Conservation (phyloP, 2,888 invertebrate genomes). For the Epinotia bilunana region DNA sequence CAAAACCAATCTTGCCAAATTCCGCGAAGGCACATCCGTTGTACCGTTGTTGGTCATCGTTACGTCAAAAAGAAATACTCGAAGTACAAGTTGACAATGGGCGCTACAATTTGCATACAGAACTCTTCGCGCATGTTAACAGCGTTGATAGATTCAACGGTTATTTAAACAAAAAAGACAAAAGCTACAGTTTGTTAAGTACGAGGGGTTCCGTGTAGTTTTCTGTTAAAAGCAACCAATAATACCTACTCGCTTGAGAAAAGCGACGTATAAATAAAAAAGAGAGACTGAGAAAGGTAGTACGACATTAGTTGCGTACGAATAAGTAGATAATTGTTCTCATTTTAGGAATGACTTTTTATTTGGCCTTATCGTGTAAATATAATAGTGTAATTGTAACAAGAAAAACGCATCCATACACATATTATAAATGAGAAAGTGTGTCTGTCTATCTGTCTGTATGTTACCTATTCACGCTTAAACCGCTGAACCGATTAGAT, state of each 20-base stretch:
- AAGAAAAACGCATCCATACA: too few relatives aligned
- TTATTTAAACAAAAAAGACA: slow-evolving; percentile 27
- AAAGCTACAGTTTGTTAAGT: not conserved
- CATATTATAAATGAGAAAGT: too few relatives aligned
- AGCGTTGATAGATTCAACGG: slow-evolving; percentile 33
- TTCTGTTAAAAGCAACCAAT: not conserved
- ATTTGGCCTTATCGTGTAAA: too few relatives aligned
- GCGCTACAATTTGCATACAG: slow-evolving; percentile 34
- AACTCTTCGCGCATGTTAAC: slow-evolving; percentile 39
- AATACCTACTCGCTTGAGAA: not conserved
- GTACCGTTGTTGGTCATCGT: slow-evolving; percentile 16
- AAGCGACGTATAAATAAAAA: not conserved
- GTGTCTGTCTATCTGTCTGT: too few relatives aligned
- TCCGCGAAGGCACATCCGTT: not conserved
- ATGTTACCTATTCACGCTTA: too few relatives aligned
- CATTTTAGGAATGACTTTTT: not conserved
- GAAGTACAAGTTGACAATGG: slow-evolving; percentile 19
- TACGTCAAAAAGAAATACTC: slow-evolving; percentile 16
- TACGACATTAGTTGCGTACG: too few relatives aligned
- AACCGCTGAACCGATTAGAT: too few relatives aligned
- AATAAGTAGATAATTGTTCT: not conserved
- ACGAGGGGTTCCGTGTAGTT: slow-evolving; percentile 9
- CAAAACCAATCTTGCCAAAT: not conserved
- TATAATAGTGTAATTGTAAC: too few relatives aligned
- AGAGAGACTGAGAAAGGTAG: not conserved